Evolutionary conservation across 2,797 vertebrate species (phyloP).

Genomic region (Morelia viridis): DNA sequence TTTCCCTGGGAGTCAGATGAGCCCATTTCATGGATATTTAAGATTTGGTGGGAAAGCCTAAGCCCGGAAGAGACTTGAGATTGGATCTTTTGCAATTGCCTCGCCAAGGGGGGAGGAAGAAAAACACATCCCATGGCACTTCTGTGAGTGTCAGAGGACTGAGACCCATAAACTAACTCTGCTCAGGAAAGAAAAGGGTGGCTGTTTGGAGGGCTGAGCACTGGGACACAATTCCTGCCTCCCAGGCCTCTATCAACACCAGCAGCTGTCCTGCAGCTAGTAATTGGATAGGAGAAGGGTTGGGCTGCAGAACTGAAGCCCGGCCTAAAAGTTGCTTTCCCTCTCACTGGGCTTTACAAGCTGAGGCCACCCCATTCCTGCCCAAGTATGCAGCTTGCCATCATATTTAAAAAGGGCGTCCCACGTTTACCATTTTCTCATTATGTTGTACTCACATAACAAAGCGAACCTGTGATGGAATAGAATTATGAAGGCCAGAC

Average conservation of each 20-base stretch:
- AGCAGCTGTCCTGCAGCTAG: neutral
- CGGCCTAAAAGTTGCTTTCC: neutral
- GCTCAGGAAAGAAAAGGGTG: neutral
- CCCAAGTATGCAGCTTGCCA: neutral
- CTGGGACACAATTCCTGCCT: neutral
- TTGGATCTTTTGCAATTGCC: neutral
- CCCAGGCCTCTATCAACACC: neutral
- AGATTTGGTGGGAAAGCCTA: neutral
- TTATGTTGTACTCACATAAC: too few relatives aligned
- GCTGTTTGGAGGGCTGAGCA: neutral
- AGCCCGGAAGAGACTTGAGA: neutral
- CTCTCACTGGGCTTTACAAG: neutral
- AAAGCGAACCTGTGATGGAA: too few relatives aligned
- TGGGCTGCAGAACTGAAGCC: neutral
- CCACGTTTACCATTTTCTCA: neutral
- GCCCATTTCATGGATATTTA: neutral
- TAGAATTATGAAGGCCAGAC: too few relatives aligned
- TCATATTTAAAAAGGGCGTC: neutral
- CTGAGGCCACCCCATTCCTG: neutral
- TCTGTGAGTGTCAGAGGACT: neutral
- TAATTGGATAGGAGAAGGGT: neutral
- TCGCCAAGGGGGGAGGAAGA: neutral
- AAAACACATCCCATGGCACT: neutral
- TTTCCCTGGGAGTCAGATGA: neutral
- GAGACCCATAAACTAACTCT: neutral